phyloP scores from a whole-genome alignment of 2,888 invertebrate genomes.

The Apeira syringaria region DNA sequence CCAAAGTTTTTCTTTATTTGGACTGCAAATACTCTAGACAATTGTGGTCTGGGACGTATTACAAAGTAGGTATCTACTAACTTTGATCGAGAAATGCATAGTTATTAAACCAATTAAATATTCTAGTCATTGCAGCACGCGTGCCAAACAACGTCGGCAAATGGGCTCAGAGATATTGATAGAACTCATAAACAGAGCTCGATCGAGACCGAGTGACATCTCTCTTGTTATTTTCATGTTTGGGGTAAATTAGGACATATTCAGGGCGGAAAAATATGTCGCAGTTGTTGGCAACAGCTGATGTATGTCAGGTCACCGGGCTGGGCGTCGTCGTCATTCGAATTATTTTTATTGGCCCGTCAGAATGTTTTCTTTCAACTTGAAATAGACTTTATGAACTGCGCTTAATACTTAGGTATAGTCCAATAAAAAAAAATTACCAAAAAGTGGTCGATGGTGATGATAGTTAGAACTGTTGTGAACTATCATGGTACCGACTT shows the following conservation, averaged over 20 bases:
- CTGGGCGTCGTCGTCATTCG: constrained; percentile 47
- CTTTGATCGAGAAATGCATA: neutral
- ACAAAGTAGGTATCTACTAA: no score
- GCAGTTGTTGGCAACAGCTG: constrained; percentile 61
- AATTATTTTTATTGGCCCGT: constrained; percentile 68
- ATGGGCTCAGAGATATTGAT: constrained; percentile 6
- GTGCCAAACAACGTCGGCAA: constrained; percentile 5
- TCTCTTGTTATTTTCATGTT: constrained; percentile 21
- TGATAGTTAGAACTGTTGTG: no score
- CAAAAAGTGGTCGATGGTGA: no score
- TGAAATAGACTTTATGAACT: constrained; percentile 36
- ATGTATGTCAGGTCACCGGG: constrained; percentile 66
- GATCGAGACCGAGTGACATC: constrained; percentile 9
- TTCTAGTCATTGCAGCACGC: constrained; percentile 1
- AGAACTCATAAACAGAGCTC: constrained; percentile 9
- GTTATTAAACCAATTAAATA: neutral
- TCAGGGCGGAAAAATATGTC: constrained; percentile 60
- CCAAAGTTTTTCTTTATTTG: no score
- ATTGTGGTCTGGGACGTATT: no score
- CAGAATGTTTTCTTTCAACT: constrained; percentile 39
- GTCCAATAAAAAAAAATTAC: no score
- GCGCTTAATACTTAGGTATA: constrained; percentile 1
- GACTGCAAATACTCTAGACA: no score
- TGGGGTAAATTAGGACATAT: constrained; percentile 46
- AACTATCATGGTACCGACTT: no score